phyloP scores from a whole-genome alignment of 2,797 vertebrate species.

The Hippopotamyrus pictus region DNA sequence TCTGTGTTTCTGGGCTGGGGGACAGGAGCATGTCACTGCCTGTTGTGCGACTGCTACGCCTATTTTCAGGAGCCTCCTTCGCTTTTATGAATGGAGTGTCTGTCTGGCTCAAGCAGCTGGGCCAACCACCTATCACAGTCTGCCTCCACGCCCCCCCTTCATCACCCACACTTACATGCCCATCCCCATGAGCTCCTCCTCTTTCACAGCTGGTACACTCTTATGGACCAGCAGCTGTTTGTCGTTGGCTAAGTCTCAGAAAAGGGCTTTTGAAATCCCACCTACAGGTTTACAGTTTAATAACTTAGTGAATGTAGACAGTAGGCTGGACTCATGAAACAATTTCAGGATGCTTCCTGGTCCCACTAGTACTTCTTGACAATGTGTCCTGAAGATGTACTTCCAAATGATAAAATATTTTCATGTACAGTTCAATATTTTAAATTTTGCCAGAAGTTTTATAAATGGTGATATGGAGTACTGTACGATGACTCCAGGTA shows the following conservation, averaged over 20 bases:
- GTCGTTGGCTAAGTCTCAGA: not conserved
- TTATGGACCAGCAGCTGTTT: conserved; percentile 17
- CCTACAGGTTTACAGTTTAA: not conserved
- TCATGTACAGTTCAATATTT: not conserved
- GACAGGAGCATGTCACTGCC: conserved; percentile 12
- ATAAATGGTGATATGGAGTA: not conserved
- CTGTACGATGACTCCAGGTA: not conserved
- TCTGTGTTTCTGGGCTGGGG: not conserved
- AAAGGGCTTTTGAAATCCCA: not conserved
- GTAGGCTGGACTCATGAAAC: not conserved
- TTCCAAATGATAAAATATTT: not conserved
- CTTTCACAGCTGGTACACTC: not conserved
- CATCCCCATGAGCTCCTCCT: not conserved
- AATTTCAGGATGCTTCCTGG: not conserved
- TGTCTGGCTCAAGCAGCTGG: conserved; percentile 19
- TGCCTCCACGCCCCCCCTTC: not conserved
- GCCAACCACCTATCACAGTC: conserved; percentile 11
- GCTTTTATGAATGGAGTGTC: conserved; percentile 30
- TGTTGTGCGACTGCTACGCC: not conserved
- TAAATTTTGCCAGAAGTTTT: not conserved
- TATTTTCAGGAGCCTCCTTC: conserved; percentile 7
- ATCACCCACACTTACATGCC: not conserved
- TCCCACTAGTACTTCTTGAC: not conserved
- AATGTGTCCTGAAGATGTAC: not conserved
- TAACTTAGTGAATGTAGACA: not conserved